These are phyloP conservation scores for Papilio machaon DNA, from an alignment of 1,140 invertebrate genomes.

Conservation along the genomic window DNA sequence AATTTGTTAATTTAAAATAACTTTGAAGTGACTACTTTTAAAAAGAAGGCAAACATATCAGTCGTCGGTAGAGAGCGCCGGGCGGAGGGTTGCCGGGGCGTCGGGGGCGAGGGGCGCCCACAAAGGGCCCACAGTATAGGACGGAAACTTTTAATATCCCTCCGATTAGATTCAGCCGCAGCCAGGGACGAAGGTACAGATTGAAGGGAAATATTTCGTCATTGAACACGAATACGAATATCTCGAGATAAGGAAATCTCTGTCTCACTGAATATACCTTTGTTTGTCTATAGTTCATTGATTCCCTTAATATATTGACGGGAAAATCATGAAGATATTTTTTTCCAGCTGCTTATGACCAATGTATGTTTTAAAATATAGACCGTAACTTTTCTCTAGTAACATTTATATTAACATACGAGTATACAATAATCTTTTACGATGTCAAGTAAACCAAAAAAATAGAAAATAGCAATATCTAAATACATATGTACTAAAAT, in stretches of 20 bases:
- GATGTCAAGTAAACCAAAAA: constrained; percentile 44
- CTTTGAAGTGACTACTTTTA: constrained; percentile 50
- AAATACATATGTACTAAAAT: background rate
- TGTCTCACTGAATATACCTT: constrained; percentile 50
- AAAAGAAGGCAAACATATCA: constrained; percentile 54
- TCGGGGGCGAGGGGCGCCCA: constrained; percentile 55
- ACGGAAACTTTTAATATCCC: constrained; percentile 80
- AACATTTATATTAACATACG: too few species aligned
- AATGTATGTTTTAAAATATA: background rate
- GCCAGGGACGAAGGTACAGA: constrained; percentile 64
- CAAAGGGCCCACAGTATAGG: constrained; percentile 68
- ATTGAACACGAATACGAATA: constrained; percentile 71
- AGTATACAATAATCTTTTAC: background rate
- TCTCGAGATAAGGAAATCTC: constrained; percentile 65
- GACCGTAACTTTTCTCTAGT: too few species aligned
- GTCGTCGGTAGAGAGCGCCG: constrained; percentile 45
- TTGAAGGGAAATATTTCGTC: constrained; percentile 69
- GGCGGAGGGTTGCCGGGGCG: constrained; percentile 49
- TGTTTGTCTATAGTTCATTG: constrained; percentile 7
- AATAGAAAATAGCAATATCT: constrained; percentile 39
- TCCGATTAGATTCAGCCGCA: constrained; percentile 76
- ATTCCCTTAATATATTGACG: background rate
- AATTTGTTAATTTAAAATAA: constrained; percentile 55
- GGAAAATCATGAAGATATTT: background rate
- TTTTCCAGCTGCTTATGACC: background rate